Conservation (phyloP, 2,888 invertebrate genomes). For the Agrenia bidenticulata region DNA sequence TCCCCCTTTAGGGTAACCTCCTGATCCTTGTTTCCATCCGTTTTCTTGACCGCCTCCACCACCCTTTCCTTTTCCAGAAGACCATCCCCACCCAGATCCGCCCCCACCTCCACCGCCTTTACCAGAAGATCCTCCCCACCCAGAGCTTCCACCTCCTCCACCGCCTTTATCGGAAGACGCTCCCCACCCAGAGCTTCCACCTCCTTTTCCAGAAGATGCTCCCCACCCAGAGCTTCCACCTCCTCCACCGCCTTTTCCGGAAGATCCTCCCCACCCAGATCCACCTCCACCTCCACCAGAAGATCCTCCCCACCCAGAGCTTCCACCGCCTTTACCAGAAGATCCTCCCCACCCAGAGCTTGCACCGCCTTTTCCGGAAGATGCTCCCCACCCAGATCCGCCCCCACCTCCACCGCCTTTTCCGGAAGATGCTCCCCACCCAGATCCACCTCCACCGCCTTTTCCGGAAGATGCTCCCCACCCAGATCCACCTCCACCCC, state of each 20-base stretch:
- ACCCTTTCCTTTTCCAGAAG: background rate
- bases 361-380: background rate
- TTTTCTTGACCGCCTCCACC: background rate
- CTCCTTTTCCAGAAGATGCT: background rate
- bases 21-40: conserved; percentile 6
- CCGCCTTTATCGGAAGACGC: conserved; percentile 2
- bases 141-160: too few relatives aligned
- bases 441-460: conserved; percentile 14
- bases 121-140: conserved; percentile 25
- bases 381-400: background rate
- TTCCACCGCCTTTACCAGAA: conserved; percentile 8
- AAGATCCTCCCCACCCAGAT: conserved; percentile 20
- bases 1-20: conserved; percentile 6
- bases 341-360: conserved; percentile 20
- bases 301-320: conserved; percentile 21
- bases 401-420: conserved; percentile 1
- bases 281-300: conserved; percentile 7
- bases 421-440: background rate
- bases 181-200: conserved; percentile 16
- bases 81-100: conserved; percentile 15
- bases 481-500: conserved; percentile 14
- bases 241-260: background rate
- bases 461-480: conserved; percentile 2
- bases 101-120: conserved; percentile 1
- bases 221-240: background rate